Evolutionary conservation across 1,140 invertebrate species (phyloP).

Genomic region (Uloborus diversus): DNA sequence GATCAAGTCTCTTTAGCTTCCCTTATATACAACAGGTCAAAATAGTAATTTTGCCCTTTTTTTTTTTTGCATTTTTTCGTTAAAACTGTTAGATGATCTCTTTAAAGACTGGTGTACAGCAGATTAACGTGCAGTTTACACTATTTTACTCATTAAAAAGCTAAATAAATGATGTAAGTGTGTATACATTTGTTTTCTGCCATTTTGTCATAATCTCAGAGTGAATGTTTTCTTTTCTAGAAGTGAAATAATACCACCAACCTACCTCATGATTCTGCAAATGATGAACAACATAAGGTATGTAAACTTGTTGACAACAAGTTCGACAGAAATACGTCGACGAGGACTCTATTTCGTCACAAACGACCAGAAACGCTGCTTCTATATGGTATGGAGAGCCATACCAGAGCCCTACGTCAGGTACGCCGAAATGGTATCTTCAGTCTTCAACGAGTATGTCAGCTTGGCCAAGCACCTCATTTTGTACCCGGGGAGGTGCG

Average conservation of each 20-base stretch:
- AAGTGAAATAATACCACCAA: neutral
- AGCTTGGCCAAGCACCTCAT: neutral
- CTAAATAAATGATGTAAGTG: neutral
- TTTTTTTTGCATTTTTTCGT: neutral
- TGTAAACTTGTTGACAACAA: neutral
- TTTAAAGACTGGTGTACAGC: no score
- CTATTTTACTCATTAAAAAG: neutral
- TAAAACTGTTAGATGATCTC: neutral
- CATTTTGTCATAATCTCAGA: neutral
- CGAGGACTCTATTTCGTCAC: neutral
- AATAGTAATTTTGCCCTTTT: no score
- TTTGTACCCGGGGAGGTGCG: slow-evolving; percentile 13
- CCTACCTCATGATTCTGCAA: neutral
- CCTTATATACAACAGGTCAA: no score
- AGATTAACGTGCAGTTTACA: no score
- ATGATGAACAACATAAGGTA: slow-evolving; percentile 15
- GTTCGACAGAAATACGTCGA: neutral
- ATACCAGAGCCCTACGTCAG: slow-evolving; percentile 9
- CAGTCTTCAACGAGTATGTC: neutral
- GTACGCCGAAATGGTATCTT: neutral
- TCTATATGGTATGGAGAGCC: neutral
- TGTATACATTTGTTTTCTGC: neutral
- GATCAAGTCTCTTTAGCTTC: no score
- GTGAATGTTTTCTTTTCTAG: neutral
- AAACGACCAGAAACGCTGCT: slow-evolving; percentile 16